Evolutionary conservation across 1,140 invertebrate genomes (phyloP).

Genomic region (Heliothis virescens): DNA sequence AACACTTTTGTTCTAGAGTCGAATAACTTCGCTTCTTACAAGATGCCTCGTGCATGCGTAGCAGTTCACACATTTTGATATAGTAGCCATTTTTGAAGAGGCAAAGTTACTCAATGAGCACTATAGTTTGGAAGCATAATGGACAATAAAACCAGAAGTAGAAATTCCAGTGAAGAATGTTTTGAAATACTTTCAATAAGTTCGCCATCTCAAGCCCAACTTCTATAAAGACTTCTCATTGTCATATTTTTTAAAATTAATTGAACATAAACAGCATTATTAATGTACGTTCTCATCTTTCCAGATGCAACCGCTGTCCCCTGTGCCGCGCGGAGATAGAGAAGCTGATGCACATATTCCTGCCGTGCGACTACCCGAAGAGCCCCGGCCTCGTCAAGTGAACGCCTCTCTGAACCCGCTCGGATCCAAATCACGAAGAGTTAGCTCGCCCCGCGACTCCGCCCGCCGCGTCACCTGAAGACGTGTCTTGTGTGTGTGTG

Average conservation of each 20-base stretch:
- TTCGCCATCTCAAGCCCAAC: no score
- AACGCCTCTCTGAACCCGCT: conserved; percentile 13
- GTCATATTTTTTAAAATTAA: no score
- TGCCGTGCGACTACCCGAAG: conserved; percentile 87
- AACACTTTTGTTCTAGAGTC: neutral
- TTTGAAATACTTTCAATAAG: no score
- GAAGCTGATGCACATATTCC: conserved; percentile 90
- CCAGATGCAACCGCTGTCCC: conserved; percentile 91
- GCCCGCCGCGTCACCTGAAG: neutral
- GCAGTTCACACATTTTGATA: neutral
- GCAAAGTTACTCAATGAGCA: no score
- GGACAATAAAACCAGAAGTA: no score
- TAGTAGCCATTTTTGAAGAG: no score
- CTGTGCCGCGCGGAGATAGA: conserved; percentile 91
- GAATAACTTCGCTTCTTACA: neutral
- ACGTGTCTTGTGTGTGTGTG: conserved; percentile 37
- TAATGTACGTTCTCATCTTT: conserved; percentile 51
- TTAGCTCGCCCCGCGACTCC: conserved; percentile 10
- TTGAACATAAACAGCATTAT: no score
- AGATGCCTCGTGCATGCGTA: neutral
- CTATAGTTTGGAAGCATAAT: no score
- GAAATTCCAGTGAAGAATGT: no score
- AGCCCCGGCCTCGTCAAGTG: conserved; percentile 75
- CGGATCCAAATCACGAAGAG: conserved; percentile 29
- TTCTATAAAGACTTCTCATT: no score